A percentile compares a stretch with the other conserved stretches of the same genome.
Evolutionary conservation across 1,140 invertebrate species (phyloP).

Genomic region (Condylostylus longicornis): DNA sequence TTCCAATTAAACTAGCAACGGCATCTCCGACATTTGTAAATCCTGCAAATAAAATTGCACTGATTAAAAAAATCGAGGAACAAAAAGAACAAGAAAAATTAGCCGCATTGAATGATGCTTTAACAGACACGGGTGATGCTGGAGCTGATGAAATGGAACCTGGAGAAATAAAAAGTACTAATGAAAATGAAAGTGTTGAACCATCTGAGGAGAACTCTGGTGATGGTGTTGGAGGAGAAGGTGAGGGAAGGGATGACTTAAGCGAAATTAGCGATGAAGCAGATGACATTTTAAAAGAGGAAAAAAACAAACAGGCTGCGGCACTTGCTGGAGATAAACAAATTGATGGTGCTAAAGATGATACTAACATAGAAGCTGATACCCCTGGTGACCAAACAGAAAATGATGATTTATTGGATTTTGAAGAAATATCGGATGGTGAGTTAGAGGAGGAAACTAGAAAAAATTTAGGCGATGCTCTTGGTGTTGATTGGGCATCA

Average conservation of each 20-base stretch:
- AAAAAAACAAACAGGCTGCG: constrained; percentile 20
- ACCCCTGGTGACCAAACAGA: constrained; percentile 22
- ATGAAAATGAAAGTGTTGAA: no score
- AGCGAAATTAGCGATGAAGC: constrained; percentile 78
- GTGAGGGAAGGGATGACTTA: constrained; percentile 44
- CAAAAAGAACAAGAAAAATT: neutral
- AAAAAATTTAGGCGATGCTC: constrained; percentile 54
- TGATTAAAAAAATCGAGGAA: no score
- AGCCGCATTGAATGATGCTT: neutral
- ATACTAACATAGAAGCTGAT: constrained; percentile 18
- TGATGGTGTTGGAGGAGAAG: no score
- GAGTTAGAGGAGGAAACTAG: constrained; percentile 64
- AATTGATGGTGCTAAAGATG: constrained; percentile 12
- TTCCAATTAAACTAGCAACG: constrained; percentile 13
- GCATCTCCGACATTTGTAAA: constrained; percentile 9
- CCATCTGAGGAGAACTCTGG: no score
- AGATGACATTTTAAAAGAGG: constrained; percentile 60
- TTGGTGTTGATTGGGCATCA: constrained; percentile 86
- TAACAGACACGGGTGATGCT: constrained; percentile 15
- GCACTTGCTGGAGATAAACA: constrained; percentile 15
- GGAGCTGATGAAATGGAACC: neutral
- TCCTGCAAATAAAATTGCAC: neutral
- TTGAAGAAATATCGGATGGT: constrained; percentile 80
- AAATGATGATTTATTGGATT: constrained; percentile 55
- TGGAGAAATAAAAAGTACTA: neutral